Evolutionary conservation across 2,797 vertebrate species (phyloP).

Genomic region (Knipowitschia caucasica): DNA sequence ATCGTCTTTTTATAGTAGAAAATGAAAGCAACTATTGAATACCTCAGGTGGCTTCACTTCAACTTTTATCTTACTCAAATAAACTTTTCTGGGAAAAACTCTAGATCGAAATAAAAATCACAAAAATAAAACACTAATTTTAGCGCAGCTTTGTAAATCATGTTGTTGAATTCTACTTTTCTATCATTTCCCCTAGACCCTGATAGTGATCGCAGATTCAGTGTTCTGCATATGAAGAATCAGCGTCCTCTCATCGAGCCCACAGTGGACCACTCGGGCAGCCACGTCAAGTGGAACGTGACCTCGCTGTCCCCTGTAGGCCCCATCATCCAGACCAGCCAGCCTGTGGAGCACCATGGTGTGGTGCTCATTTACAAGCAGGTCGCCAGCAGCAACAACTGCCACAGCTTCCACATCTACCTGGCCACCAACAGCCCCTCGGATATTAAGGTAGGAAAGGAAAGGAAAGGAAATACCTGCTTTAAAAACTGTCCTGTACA

Average conservation of each 20-base stretch:
- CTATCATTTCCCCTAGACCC: constrained; percentile 53
- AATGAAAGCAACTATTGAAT: too few species aligned
- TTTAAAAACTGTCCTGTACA: too few species aligned
- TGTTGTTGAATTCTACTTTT: not conserved
- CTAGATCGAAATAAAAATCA: too few species aligned
- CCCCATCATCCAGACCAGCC: constrained; percentile 73
- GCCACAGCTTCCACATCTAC: constrained; percentile 82
- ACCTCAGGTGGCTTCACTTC: too few species aligned
- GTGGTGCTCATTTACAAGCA: constrained; percentile 85
- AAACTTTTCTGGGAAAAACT: too few species aligned
- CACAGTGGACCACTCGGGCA: constrained; percentile 75
- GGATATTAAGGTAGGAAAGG: constrained; percentile 77
- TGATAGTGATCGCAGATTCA: constrained; percentile 73
- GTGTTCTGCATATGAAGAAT: constrained; percentile 81
- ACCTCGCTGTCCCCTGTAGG: constrained; percentile 86
- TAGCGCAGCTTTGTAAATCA: not conserved
- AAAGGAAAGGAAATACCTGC: not conserved
- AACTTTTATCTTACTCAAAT: too few species aligned
- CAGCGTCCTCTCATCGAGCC: constrained; percentile 72
- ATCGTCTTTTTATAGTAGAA: too few species aligned
- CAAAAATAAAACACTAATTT: too few species aligned
- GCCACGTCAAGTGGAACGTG: constrained; percentile 84
- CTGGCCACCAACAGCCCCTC: constrained; percentile 84
- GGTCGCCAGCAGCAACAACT: constrained; percentile 52
- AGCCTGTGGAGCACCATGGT: constrained; percentile 75